phyloP scores from a whole-genome alignment of 1,140 invertebrate genomes.

The Dinoponera quadriceps region DNA sequence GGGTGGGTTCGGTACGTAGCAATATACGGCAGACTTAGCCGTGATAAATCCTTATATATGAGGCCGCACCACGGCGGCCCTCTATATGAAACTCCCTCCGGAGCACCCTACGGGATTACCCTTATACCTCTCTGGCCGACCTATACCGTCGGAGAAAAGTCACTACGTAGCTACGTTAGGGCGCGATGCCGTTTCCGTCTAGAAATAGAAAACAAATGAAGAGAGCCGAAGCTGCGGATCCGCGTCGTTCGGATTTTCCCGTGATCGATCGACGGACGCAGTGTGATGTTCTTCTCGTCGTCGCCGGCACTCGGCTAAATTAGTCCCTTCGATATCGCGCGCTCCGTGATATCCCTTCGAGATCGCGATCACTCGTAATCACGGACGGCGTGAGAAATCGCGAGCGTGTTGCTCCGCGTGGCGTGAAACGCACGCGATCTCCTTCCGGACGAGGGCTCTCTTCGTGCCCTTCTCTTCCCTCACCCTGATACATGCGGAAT shows the following conservation, averaged over 20 bases:
- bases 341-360: too few species aligned
- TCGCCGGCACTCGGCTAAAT: not conserved
- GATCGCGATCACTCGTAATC: too few species aligned
- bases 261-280: conserved; percentile 8
- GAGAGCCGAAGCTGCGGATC: conserved; percentile 57
- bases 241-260: conserved; percentile 23
- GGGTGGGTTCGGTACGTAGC: conserved; percentile 80
- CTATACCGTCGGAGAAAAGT: conserved; percentile 73
- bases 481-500: not conserved
- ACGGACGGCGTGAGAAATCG: too few species aligned
- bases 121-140: conserved; percentile 73
- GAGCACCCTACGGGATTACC: conserved; percentile 83
- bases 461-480: not conserved
- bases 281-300: not conserved
- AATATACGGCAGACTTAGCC: conserved; percentile 85
- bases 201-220: conserved; percentile 79
- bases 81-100: conserved; percentile 83
- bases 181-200: conserved; percentile 40
- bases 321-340: not conserved
- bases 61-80: conserved; percentile 80
- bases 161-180: conserved; percentile 59
- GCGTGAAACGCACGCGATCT: too few species aligned
- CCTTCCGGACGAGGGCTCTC: not conserved
- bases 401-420: too few species aligned
- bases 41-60: conserved; percentile 86